Evolutionary conservation across 2,113 vertebrate genomes (phyloP), one percentile per base, ranked within the genome.

Genomic region (Cephalopholis sonnerati): DNA sequence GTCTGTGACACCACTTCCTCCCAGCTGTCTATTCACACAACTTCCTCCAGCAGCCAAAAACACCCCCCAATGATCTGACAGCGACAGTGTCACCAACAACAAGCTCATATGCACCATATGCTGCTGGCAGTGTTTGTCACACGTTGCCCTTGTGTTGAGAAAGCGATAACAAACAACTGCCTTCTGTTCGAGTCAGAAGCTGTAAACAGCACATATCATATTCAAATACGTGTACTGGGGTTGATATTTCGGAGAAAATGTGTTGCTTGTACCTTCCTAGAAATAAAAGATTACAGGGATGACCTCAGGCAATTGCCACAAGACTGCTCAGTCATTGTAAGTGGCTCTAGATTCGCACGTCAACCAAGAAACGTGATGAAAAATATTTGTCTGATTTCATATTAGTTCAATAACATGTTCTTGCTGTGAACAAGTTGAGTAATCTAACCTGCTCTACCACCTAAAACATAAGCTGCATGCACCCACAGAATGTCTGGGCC

Each of bases 1-100:
- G 88, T 87, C 68, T 79, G 22, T 77, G 71, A 57, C 68, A 84
- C 86, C 81, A 83, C 90, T 93, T 95, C 94, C 94, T 91, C 84
- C 83, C 85, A 91, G 85, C 81, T 88, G 88, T 87, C 70, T 77
- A 88, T 77, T 86, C 75, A 87, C 69, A 83, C 72, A 76, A 86
- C 88, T 92, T 93, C 91, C 91, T 87, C 68, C 74, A 73, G 46
- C 81, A 29, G 53, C 78, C 81, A 81, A 74, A 74, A 88, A 84
- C 81, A 89, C 20, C 57, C 65, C 32, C 55, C 2, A 65, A 53
- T 81, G 70, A 85, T 83, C 24, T 59, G 36, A 83, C 27, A 65
- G 32, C 80, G 74, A 59, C 75, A 65, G 58, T 53, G 58, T 77
- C 63, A 84, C n/a, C 81, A 82, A 84, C 85, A 90, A 87, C 85